These are phyloP conservation scores for Lucinisca nassula DNA, from an alignment of 2,888 invertebrate genomes.

Conservation along the genomic window DNA sequence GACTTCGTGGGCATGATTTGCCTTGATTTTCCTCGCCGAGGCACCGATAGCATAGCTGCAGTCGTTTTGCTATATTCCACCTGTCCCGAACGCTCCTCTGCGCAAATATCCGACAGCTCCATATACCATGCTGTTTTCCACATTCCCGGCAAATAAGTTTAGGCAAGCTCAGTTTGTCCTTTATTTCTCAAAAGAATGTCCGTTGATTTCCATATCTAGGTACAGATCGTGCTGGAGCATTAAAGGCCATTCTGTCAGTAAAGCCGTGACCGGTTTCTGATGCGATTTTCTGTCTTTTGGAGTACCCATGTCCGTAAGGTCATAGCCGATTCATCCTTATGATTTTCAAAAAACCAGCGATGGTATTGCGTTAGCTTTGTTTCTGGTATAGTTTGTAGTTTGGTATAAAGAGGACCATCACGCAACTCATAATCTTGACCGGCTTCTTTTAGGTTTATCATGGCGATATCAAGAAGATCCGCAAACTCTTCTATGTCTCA, in stretches of 20 bases:
- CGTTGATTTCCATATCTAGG: constrained; percentile 3
- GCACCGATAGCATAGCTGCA: constrained; percentile 38
- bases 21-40: constrained; percentile 46
- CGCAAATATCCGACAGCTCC: constrained; percentile 34
- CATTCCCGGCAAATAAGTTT: too few species aligned
- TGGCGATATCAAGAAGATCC: constrained; percentile 27
- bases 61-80: constrained; percentile 40
- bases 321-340: constrained; percentile 15
- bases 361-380: constrained; percentile 36
- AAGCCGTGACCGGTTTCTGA: constrained; percentile 35
- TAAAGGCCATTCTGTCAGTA: background rate
- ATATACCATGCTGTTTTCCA: too few species aligned
- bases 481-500: too few species aligned
- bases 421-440: constrained; percentile 16
- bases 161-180: background rate
- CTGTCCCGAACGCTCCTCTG: constrained; percentile 5
- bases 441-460: too few species aligned
- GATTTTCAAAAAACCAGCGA: constrained; percentile 34
- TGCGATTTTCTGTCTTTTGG: constrained; percentile 13
- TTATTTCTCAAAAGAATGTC: background rate
- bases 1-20: constrained; percentile 1
- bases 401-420: constrained; percentile 4
- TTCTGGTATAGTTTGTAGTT: constrained; percentile 33
- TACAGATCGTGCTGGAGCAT: background rate
- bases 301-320: background rate